Evolutionary conservation across 1,140 invertebrate genomes (phyloP).

Genomic region (Penaeus indicus): DNA sequence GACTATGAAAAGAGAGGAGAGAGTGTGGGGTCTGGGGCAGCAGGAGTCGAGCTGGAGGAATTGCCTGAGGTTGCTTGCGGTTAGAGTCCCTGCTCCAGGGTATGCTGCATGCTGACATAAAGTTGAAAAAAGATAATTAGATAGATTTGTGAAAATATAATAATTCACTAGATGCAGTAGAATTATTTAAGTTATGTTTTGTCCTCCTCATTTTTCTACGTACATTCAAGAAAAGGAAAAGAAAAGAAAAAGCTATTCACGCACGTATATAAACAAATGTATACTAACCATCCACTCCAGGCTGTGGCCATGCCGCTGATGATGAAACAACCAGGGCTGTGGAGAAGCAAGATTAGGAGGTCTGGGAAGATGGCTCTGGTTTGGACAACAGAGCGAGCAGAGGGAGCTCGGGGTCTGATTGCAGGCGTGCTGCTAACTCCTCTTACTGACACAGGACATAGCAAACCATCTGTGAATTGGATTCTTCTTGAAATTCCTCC

Average conservation of each 20-base stretch:
- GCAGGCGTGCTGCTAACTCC: slow-evolving; percentile 35
- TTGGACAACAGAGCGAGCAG: background rate
- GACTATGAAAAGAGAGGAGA: slow-evolving; percentile 40
- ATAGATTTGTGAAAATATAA: no score
- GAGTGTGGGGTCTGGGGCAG: slow-evolving; percentile 36
- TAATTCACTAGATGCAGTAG: no score
- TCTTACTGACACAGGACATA: slow-evolving; percentile 34
- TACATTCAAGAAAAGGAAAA: no score
- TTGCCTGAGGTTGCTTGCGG: no score
- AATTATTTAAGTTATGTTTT: no score
- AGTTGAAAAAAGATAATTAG: no score
- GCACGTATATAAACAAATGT: no score
- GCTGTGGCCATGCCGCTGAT: slow-evolving; percentile 24
- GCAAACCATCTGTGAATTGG: background rate
- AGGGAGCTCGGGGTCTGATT: slow-evolving; percentile 1
- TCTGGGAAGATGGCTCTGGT: slow-evolving; percentile 31
- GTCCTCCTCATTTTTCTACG: no score
- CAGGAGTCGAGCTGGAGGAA: background rate
- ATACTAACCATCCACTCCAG: background rate
- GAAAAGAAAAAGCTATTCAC: no score
- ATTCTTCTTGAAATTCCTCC: slow-evolving; percentile 30
- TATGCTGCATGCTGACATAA: no score
- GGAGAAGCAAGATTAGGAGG: slow-evolving; percentile 7
- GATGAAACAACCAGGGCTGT: slow-evolving; percentile 37
- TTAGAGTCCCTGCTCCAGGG: no score